A percentile compares a stretch with the other conserved stretches of the same genome.
These are phyloP conservation scores for Sebastes glaucus DNA, from an alignment of 2,797 vertebrate genomes.

Conservation along the genomic window DNA sequence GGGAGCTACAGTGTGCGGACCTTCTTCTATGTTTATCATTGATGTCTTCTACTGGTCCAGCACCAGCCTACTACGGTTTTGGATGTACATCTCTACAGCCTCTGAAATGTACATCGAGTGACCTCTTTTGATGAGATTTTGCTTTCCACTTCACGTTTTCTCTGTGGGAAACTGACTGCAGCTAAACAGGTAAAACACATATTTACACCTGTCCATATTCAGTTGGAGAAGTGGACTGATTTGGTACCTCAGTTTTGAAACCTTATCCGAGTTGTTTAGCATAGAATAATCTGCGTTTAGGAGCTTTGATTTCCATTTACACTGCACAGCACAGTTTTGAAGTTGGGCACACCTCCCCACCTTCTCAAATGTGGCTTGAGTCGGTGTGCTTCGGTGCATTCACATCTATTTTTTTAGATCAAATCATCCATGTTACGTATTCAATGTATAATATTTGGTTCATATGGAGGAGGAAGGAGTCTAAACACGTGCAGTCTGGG, in stretches of 20 bases:
- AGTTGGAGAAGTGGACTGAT: not conserved
- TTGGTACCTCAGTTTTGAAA: not conserved
- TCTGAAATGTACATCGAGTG: not conserved
- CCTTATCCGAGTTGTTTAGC: no score
- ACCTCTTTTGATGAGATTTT: not conserved
- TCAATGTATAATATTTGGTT: no score
- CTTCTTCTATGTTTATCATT: no score
- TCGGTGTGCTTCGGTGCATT: not conserved
- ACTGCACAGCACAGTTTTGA: not conserved
- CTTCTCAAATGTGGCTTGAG: not conserved
- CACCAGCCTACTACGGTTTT: no score
- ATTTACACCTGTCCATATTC: not conserved
- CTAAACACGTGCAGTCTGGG: not conserved
- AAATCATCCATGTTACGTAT: no score
- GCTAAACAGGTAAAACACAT: no score
- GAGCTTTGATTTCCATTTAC: not conserved
- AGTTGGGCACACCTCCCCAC: not conserved
- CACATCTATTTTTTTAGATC: no score
- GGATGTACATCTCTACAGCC: not conserved
- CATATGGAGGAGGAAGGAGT: not conserved
- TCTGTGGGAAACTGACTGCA: no score
- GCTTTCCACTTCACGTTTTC: no score
- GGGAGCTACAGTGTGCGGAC: no score
- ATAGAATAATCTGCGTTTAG: no score
- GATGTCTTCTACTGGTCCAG: no score